These are phyloP conservation scores for Spea bombifrons DNA, from an alignment of 2,113 vertebrate species.

Conservation along the genomic window DNA sequence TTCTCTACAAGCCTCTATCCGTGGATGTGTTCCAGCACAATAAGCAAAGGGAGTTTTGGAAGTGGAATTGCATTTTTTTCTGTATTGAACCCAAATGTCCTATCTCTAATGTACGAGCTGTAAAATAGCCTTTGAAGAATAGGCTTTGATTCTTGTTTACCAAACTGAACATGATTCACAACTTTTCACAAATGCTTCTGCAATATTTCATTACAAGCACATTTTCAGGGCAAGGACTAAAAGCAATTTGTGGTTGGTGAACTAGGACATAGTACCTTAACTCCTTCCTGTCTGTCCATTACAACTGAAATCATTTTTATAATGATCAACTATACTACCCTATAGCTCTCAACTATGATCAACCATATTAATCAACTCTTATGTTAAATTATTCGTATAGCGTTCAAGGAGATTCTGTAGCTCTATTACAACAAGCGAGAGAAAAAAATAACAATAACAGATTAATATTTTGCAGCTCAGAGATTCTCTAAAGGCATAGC, in stretches of 20 bases:
- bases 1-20: not conserved
- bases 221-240: constrained; percentile 6
- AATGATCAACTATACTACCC: no score
- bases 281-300: no score
- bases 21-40: constrained; percentile 38
- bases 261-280: not conserved
- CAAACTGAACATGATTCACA: constrained; percentile 30
- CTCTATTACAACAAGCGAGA: no score
- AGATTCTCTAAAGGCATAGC: no score
- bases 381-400: no score
- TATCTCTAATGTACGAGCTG: constrained; percentile 45
- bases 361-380: no score
- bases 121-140: constrained; percentile 38
- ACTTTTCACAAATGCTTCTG: constrained; percentile 12
- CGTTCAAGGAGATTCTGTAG: no score
- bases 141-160: constrained; percentile 43
- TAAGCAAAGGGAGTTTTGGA: constrained; percentile 36
- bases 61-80: constrained; percentile 36
- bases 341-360: no score
- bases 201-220: constrained; percentile 24
- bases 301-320: no score
- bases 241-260: not conserved
- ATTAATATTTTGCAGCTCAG: no score
- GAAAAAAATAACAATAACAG: no score
- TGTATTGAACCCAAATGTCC: constrained; percentile 44